Base-by-base conservation (phyloP, 2,888 invertebrate genomes). In the Clanis bilineata region DNA sequence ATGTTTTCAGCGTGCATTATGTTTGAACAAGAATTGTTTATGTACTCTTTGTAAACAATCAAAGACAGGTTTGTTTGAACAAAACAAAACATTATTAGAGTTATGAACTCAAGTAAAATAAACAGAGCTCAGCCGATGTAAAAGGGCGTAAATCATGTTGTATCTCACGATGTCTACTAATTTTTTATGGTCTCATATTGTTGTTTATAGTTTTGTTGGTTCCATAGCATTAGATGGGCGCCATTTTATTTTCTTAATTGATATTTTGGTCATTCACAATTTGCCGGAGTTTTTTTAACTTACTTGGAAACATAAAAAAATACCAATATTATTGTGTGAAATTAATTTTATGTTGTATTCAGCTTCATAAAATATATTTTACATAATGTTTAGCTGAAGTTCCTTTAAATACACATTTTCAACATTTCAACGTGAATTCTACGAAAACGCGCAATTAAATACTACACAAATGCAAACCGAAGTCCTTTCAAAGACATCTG, bases 11-110 rank as follows among this genome's bases (percentile, higher is more conserved):
- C 36, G 3, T 55, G 32, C 32, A 38, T 32, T 38, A 18, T 38
- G 21, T 47, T 15, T 57, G 28, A 38, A 9, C 23, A n/a, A 47
- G 12, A 36, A 38, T 47, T 57, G 36, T 47, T 57, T 45, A 45
- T 15, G 21, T 47, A 23, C 9, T 12, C 15, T 51, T 45, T 51
- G 39, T 23, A 57, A 45, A 57, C 45, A 47, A 15, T 10, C 15
- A 25, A 44, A 57, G 10, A 38, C 28, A 47, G 32, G 41, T 32
- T 57, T 47, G 45, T 22, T 45, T 15, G 15, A 57, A 47, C 12
- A 18, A 45, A 57, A 57, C 28, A 21, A 18, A 57, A n/a, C 9
- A 22, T 38, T 38, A 57, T 57, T 45, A 21, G 28, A 25, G 9
- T 57, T 51, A 28, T 18, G 23, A 18, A 47, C 57, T 47, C 36